Evolutionary conservation across 2,113 vertebrate genomes (phyloP).

Genomic region (human): GRCh38 chr21:34294001-34294500

Average conservation of each 20-base stretch:
- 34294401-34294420: not conserved
- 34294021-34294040: not conserved
- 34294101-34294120: not conserved
- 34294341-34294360: not conserved
- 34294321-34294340: not conserved
- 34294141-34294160: not conserved
- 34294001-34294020: not conserved
- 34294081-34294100: not conserved
- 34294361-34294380: not conserved
- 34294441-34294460: not conserved
- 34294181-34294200: not conserved
- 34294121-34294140: not conserved
- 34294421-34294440: not conserved
- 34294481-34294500: not conserved
- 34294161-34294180: not conserved
- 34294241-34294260: not conserved
- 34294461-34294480: not conserved
- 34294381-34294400: not conserved
- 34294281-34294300: not conserved
- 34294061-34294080: not conserved
- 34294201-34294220: not conserved
- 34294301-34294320: not conserved
- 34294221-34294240: too few relatives aligned
- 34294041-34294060: not conserved
- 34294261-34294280: not conserved